phyloP scores from a whole-genome alignment of 2,888 invertebrate genomes.

The Himalopsyche kuldschensis region DNA sequence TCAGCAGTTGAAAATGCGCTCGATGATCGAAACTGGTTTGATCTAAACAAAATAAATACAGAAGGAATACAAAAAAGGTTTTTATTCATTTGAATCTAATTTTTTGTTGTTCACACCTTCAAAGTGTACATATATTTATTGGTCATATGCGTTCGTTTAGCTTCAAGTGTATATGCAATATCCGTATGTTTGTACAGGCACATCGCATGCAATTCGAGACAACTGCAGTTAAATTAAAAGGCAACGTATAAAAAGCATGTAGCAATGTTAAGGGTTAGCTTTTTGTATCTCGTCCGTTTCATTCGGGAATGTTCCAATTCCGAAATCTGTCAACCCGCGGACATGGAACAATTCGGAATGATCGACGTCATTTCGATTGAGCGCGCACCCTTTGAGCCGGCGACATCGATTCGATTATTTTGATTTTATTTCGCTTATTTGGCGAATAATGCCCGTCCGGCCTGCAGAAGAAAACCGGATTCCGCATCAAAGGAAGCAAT shows the following conservation, averaged over 20 bases:
- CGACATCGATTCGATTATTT: background rate
- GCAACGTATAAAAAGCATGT: background rate
- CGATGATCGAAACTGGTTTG: too few species aligned
- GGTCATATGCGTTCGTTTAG: too few species aligned
- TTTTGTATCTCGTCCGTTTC: background rate
- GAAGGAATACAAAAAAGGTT: too few species aligned
- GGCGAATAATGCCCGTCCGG: background rate
- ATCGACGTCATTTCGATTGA: background rate
- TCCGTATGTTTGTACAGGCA: too few species aligned
- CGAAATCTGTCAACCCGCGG: background rate
- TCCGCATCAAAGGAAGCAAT: background rate
- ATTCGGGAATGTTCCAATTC: background rate
- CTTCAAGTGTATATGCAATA: too few species aligned
- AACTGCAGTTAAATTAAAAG: background rate
- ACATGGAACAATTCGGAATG: background rate
- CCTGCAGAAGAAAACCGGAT: background rate
- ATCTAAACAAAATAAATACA: too few species aligned
- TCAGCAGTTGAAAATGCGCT: too few species aligned
- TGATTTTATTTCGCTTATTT: background rate
- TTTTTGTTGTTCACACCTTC: too few species aligned
- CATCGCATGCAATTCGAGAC: background rate
- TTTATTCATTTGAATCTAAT: too few species aligned
- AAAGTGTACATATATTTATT: too few species aligned
- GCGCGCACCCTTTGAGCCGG: background rate
- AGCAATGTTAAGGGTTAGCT: background rate